Conservation (phyloP, 2,888 invertebrate species). For the Phlogophora meticulosa region DNA sequence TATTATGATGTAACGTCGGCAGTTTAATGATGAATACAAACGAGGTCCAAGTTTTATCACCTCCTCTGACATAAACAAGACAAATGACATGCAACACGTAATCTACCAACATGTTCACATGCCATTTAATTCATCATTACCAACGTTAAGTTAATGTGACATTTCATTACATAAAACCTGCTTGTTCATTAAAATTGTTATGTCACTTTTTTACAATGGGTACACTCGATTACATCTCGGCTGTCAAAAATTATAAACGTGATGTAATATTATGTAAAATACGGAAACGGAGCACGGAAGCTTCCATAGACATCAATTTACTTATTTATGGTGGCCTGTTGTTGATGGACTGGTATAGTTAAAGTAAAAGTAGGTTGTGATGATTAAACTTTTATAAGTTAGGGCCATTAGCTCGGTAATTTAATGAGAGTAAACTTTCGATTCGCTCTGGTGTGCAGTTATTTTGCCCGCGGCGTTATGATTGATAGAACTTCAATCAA, state of each 20-base stretch:
- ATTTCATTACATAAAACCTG: conserved; percentile 47
- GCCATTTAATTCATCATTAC: conserved; percentile 47
- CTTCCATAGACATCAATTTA: conserved; percentile 51
- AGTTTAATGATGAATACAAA: conserved; percentile 20
- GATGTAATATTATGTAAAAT: conserved; percentile 58
- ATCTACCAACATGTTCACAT: conserved; percentile 48
- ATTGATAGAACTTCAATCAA: conserved; percentile 29
- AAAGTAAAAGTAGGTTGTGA: conserved; percentile 67
- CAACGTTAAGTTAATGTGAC: conserved; percentile 34
- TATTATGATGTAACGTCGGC: neutral
- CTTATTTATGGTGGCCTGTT: conserved; percentile 44
- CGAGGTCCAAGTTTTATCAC: conserved; percentile 31
- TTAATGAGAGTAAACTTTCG: conserved; percentile 55
- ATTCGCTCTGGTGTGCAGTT: conserved; percentile 27
- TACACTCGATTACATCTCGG: conserved; percentile 48
- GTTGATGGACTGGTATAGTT: conserved; percentile 32
- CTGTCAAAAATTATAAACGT: conserved; percentile 41
- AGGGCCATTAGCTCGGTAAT: conserved; percentile 25
- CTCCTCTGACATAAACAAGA: conserved; percentile 50
- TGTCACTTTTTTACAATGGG: conserved; percentile 52
- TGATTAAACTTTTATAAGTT: conserved; percentile 43
- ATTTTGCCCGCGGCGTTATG: conserved; percentile 14
- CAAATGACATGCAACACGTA: conserved; percentile 36
- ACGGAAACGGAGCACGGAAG: conserved; percentile 60
- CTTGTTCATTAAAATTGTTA: conserved; percentile 42